phyloP scores from a whole-genome alignment of 2,113 vertebrate species.

The Calidris pugnax region DNA sequence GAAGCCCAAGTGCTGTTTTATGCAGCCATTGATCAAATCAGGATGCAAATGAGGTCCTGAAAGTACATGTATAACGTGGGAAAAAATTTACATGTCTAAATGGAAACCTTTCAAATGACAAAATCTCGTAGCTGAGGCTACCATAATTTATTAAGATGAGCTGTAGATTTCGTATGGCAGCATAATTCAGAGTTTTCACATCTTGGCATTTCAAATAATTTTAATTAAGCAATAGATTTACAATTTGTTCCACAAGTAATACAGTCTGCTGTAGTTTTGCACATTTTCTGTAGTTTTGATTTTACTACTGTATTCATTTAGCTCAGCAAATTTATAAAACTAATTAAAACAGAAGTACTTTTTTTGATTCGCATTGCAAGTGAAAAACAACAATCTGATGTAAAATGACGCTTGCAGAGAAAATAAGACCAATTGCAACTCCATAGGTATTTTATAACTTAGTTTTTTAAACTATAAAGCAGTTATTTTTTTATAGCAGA shows the following conservation, averaged over 20 bases:
- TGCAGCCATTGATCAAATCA: not conserved
- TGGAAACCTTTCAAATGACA: not conserved
- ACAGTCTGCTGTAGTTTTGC: conserved; percentile 1
- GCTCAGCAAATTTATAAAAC: conserved; percentile 59
- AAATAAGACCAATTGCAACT: not conserved
- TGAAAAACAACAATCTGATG: not conserved
- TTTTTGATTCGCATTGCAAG: conserved; percentile 19
- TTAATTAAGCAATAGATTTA: conserved; percentile 42
- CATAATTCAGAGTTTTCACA: not conserved
- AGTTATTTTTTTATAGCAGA: conserved; percentile 10
- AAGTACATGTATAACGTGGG: not conserved
- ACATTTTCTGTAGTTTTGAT: conserved; percentile 31
- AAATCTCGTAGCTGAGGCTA: not conserved
- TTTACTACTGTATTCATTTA: conserved; percentile 48
- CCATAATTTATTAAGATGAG: not conserved
- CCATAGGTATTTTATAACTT: not conserved
- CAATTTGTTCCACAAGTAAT: conserved; percentile 45
- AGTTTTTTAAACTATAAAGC: not conserved
- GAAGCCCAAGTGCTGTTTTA: not conserved
- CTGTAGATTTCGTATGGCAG: not conserved
- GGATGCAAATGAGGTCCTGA: not conserved
- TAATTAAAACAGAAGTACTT: conserved; percentile 58
- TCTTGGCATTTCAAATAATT: conserved; percentile 52
- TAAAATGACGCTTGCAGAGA: not conserved
- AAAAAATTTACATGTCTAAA: not conserved